phyloP scores from a whole-genome alignment of 2,113 vertebrate species.

The Heliornis fulica region DNA sequence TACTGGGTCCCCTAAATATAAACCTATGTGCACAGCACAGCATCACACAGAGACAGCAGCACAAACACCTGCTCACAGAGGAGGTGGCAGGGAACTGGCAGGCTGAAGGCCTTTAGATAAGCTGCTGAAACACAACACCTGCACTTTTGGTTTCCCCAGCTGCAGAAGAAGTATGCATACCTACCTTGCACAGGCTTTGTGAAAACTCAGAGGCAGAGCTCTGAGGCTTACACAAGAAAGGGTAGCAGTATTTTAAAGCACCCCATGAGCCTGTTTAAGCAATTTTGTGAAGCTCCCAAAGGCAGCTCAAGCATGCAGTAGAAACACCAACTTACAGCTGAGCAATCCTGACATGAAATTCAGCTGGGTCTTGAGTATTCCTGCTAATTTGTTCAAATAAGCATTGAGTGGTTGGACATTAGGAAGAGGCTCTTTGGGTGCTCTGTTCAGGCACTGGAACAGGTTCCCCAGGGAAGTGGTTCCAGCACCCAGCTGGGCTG shows the following conservation, averaged over 20 bases:
- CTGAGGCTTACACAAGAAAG: not conserved
- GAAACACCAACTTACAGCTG: not conserved
- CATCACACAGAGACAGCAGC: not conserved
- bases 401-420: not conserved
- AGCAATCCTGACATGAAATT: not conserved
- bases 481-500: too few relatives aligned
- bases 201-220: not conserved
- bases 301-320: not conserved
- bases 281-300: not conserved
- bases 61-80: not conserved
- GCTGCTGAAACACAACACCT: slow-evolving; percentile 16
- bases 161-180: not conserved
- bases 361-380: not conserved
- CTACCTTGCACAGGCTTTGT: not conserved
- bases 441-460: too few relatives aligned
- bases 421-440: too few relatives aligned
- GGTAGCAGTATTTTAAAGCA: not conserved
- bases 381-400: not conserved
- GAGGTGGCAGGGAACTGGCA: not conserved
- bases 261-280: not conserved
- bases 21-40: not conserved
- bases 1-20: accelerated
- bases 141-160: not conserved
- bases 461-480: too few relatives aligned
- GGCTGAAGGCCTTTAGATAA: slow-evolving; percentile 1